Percentiles rank a stretch among this genome's conserved stretches.
These are phyloP conservation scores for Thunnus albacares DNA, from an alignment of 2,797 vertebrate genomes.

Conservation along the genomic window DNA sequence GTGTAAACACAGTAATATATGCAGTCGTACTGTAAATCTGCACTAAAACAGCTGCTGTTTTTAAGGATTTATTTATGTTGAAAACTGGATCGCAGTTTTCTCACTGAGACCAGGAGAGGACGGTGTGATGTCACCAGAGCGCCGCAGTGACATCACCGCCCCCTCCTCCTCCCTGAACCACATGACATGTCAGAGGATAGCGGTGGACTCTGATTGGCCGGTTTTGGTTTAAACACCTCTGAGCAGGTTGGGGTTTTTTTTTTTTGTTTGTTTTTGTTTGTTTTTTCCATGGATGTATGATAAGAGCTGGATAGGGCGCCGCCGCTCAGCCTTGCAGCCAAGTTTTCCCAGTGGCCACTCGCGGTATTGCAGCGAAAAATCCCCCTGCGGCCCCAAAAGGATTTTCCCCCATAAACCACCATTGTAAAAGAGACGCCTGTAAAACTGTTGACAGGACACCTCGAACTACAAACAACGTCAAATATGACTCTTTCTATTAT, in stretches of 20 bases:
- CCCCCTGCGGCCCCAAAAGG: too few relatives aligned
- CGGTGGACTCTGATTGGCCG: not conserved
- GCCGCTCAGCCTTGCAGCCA: too few relatives aligned
- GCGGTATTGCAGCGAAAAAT: too few relatives aligned
- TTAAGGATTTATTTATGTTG: not conserved
- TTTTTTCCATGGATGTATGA: too few relatives aligned
- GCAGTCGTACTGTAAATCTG: conserved; percentile 1
- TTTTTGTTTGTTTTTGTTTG: too few relatives aligned
- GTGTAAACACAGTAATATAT: not conserved
- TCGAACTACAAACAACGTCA: too few relatives aligned
- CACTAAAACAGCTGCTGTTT: not conserved
- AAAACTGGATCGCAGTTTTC: not conserved
- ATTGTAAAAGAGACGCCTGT: too few relatives aligned
- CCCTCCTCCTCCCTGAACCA: not conserved
- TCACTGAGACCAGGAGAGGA: conserved; percentile 1
- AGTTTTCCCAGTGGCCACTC: too few relatives aligned
- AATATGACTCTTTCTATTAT: too few relatives aligned
- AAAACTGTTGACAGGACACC: too few relatives aligned
- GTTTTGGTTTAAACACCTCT: not conserved
- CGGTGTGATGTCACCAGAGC: not conserved
- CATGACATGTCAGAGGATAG: not conserved
- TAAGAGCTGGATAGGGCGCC: too few relatives aligned
- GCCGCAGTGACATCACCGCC: conserved; percentile 15
- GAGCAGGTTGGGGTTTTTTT: not conserved
- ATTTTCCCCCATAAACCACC: too few relatives aligned